Evolutionary conservation across 2,888 invertebrate genomes (phyloP), one percentile per base, ranked within the genome.

Genomic region (Drosophila aldrichi): DNA sequence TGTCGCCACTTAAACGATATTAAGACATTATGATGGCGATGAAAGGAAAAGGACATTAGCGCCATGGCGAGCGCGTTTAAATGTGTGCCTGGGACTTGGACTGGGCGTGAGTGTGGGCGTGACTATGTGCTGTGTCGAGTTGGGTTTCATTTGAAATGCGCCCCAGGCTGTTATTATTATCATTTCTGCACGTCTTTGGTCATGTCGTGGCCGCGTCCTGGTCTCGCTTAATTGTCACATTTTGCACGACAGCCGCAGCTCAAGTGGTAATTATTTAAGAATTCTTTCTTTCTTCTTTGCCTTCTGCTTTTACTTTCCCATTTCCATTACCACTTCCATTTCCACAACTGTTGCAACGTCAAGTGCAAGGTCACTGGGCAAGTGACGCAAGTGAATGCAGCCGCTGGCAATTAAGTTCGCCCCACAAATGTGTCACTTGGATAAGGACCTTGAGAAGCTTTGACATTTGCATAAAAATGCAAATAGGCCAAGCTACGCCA

Each of bases 201-300:
- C 57, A 41, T 41, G 75, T 64, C 70, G 14, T 38, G 9, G 41
- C 55, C 60, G 44, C 54, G 79, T 69, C 70, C 63, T 57, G 40
- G 22, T 48, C 58, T 36, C 29, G 51, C 69, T 68, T 82, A 88
- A 80, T 82, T 88, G 81, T 86, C 81, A 82, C 85, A 88, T 82
- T 85, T 64, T 60, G 58, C 52, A 51, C 58, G 49, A 46, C 41
- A 43, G 25, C 25, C 5, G n/a, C 71, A 52, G 34, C 70, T 77
- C 69, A 62, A 88, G 88, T 70, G 77, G 81, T 77, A 77, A 82
- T 88, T 82, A 88, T 82, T 82, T 70, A 56, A 77, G 56, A 52
- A 52, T 70, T 62, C 64, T 68, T 44, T 32, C n/a, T n/a, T n/a
- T n/a, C n/a, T 10, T 32, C 32, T 32, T 32, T 29, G 29, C 1